Evolutionary conservation across 2,797 vertebrate species (phyloP).

Genomic region (Coregonus suidteri): DNA sequence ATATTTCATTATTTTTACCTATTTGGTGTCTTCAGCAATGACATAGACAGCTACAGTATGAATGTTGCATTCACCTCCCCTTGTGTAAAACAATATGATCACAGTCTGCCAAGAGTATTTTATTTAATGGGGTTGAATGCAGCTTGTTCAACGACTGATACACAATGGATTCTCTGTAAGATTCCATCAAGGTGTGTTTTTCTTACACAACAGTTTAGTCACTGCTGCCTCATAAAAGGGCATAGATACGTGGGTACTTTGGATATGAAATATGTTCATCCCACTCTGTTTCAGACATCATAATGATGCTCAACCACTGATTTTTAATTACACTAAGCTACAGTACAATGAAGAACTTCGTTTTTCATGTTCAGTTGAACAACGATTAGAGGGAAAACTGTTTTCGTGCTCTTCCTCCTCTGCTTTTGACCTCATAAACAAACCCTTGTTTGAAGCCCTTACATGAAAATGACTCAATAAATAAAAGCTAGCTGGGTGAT

Average conservation of each 20-base stretch:
- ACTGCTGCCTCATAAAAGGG: conserved; percentile 6
- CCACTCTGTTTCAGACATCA: not conserved
- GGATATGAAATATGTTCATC: conserved; percentile 16
- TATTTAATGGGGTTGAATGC: conserved; percentile 2
- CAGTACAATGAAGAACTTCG: not conserved
- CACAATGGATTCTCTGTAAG: conserved; percentile 32
- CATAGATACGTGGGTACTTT: not conserved
- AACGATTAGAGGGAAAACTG: not conserved
- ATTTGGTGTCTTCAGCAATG: conserved; percentile 39
- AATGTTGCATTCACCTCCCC: conserved; percentile 33
- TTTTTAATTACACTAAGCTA: conserved; percentile 12
- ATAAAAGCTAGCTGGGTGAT: conserved; percentile 20
- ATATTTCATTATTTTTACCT: conserved; percentile 36
- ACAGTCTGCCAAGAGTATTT: conserved; percentile 2
- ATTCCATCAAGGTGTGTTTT: conserved; percentile 26
- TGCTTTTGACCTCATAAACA: conserved; percentile 7
- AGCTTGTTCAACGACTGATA: conserved; percentile 21
- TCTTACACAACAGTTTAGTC: conserved; percentile 18
- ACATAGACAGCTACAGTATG: conserved; percentile 17
- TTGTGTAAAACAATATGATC: conserved; percentile 36
- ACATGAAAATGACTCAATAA: conserved; percentile 3
- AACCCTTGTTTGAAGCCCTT: conserved; percentile 12
- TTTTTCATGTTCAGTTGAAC: conserved; percentile 9
- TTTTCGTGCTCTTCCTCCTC: conserved; percentile 7
- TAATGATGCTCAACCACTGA: not conserved